These are phyloP conservation scores for Perithous albicinctus DNA, from an alignment of 2,888 invertebrate species.

Conservation along the genomic window DNA sequence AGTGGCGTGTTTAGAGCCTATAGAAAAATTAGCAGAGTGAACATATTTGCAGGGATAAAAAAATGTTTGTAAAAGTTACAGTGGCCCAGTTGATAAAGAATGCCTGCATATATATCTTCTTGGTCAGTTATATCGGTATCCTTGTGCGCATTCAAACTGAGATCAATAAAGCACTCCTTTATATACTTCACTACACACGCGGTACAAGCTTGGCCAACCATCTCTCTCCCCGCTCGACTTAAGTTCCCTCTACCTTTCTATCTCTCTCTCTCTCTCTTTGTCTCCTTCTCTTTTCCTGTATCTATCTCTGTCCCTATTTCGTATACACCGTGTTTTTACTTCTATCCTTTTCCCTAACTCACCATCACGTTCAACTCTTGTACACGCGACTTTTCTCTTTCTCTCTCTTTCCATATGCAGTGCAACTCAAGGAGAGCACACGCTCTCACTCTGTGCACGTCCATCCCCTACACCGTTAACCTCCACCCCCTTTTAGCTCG, in stretches of 20 bases:
- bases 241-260: constrained; percentile 54
- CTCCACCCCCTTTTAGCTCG: constrained; percentile 56
- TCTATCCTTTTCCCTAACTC: constrained; percentile 52
- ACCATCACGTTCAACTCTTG: constrained; percentile 31
- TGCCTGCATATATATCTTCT: neutral
- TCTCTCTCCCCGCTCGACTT: constrained; percentile 58
- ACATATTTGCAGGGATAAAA: too few relatives aligned
- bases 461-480: constrained; percentile 62
- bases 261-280: too few relatives aligned
- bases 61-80: too few relatives aligned
- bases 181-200: constrained; percentile 82
- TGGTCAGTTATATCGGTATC: constrained; percentile 79
- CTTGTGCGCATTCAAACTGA: constrained; percentile 83
- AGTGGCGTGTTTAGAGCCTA: too few relatives aligned
- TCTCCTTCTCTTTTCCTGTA: constrained; percentile 47
- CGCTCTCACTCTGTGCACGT: constrained; percentile 12
- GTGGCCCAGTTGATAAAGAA: too few relatives aligned
- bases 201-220: constrained; percentile 80
- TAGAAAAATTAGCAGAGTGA: too few relatives aligned
- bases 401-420: constrained; percentile 31
- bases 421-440: constrained; percentile 7
- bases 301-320: constrained; percentile 44
- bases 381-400: constrained; percentile 42
- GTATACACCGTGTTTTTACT: neutral
- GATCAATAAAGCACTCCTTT: constrained; percentile 84